Percentiles rank a stretch among this genome's conserved stretches.
Conservation (phyloP, 2,797 vertebrate species). For the Pseudochirops corinnae region DNA sequence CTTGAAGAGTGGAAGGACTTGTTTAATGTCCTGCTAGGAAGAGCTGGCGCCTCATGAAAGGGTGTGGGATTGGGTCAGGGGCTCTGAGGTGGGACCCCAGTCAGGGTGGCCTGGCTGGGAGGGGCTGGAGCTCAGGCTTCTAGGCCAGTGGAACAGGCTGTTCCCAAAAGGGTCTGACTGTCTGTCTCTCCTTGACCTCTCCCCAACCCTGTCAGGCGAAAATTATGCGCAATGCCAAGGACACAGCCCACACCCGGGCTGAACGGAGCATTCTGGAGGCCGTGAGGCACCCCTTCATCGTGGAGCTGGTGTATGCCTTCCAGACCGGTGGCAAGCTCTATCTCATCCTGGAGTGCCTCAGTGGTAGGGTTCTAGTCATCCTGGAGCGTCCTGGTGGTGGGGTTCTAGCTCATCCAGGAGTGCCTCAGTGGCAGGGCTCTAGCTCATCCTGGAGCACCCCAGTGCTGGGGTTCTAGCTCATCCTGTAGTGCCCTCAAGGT, state of each 20-base stretch:
- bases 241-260: conserved; percentile 93
- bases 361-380: conserved; percentile 86
- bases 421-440: conserved; percentile 91
- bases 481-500: conserved; percentile 89
- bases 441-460: conserved; percentile 85
- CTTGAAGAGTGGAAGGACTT: too few species aligned
- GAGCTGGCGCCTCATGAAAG: neutral
- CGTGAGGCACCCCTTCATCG: conserved; percentile 95
- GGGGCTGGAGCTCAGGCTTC: neutral
- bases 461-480: conserved; percentile 95
- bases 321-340: conserved; percentile 96
- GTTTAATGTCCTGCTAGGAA: too few species aligned
- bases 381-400: conserved; percentile 90
- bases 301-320: conserved; percentile 95
- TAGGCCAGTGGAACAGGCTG: neutral
- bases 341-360: conserved; percentile 96
- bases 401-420: conserved; percentile 96
- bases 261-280: conserved; percentile 95
- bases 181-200: neutral
- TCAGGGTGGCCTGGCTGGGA: too few species aligned
- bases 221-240: conserved; percentile 94
- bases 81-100: too few species aligned
- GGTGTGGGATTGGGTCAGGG: too few species aligned
- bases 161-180: neutral
- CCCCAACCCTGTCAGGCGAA: conserved; percentile 87